Conservation (phyloP, 1,140 invertebrate species). For the Olivierus martensii region DNA sequence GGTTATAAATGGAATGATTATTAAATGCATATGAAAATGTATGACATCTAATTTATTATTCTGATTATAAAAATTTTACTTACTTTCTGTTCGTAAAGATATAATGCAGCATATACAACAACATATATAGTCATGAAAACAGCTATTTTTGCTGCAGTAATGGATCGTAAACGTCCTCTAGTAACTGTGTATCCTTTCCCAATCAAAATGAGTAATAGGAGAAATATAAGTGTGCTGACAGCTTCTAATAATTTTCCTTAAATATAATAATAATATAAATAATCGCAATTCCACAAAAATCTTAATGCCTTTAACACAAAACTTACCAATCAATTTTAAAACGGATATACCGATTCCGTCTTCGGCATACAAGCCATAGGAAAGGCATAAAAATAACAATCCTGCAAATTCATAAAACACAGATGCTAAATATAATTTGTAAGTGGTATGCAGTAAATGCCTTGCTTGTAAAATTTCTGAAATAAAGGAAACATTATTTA, state of each 20-base stretch:
- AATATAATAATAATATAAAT: too few species aligned
- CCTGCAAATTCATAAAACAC: constrained; percentile 42
- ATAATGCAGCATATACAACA: constrained; percentile 51
- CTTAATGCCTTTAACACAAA: too few species aligned
- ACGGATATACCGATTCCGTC: constrained; percentile 44
- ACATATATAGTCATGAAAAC: constrained; percentile 64
- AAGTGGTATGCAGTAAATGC: constrained; percentile 63
- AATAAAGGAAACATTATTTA: too few species aligned
- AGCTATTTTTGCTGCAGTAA: constrained; percentile 54
- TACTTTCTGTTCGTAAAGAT: constrained; percentile 60
- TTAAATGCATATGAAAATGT: too few species aligned
- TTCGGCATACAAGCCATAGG: constrained; percentile 53
- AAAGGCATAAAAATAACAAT: constrained; percentile 46
- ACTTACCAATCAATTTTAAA: constrained; percentile 43
- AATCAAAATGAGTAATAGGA: constrained; percentile 62
- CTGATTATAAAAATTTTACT: constrained; percentile 12
- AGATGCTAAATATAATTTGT: constrained; percentile 66
- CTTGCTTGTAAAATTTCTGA: constrained; percentile 48
- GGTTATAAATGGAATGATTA: too few species aligned
- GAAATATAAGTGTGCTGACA: constrained; percentile 51
- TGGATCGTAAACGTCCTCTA: constrained; percentile 51
- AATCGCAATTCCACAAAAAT: too few species aligned
- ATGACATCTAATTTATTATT: too few species aligned
- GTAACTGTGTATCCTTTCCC: constrained; percentile 85
- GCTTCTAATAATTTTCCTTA: constrained; percentile 41